phyloP scores from a whole-genome alignment of 2,797 vertebrate genomes.

The Thunnus albacares region DNA sequence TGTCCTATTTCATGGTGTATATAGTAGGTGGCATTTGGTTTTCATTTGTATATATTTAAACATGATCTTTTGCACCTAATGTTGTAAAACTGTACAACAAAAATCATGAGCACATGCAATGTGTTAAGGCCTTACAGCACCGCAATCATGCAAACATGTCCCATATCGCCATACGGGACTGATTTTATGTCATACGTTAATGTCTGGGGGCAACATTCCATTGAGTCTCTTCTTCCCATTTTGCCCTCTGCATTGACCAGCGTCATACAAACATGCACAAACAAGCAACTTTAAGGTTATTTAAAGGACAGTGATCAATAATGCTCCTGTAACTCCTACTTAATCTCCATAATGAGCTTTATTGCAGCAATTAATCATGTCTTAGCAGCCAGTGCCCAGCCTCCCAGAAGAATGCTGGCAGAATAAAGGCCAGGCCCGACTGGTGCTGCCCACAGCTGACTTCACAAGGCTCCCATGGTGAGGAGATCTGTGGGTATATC shows the following conservation, averaged over 20 bases:
- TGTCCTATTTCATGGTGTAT: background rate
- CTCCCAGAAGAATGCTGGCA: slow-evolving; percentile 79
- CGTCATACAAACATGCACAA: slow-evolving; percentile 79
- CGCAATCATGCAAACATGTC: slow-evolving; percentile 37
- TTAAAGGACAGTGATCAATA: slow-evolving; percentile 90
- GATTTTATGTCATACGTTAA: slow-evolving; percentile 53
- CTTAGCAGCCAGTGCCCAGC: slow-evolving; percentile 77
- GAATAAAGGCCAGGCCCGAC: slow-evolving; percentile 73
- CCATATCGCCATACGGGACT: slow-evolving; percentile 25
- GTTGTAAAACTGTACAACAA: slow-evolving; percentile 18
- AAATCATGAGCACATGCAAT: slow-evolving; percentile 16
- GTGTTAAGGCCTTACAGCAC: slow-evolving; percentile 15
- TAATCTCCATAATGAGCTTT: slow-evolving; percentile 90
- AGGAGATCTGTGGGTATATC: slow-evolving; percentile 7
- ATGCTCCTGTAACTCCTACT: slow-evolving; percentile 87
- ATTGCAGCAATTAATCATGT: slow-evolving; percentile 88
- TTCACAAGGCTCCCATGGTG: slow-evolving; percentile 48
- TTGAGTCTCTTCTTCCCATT: slow-evolving; percentile 57
- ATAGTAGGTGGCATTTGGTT: background rate
- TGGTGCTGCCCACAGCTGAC: slow-evolving; percentile 59
- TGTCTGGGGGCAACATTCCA: slow-evolving; percentile 46
- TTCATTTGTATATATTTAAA: slow-evolving; percentile 9
- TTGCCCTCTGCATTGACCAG: slow-evolving; percentile 78
- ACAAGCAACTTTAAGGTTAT: slow-evolving; percentile 89
- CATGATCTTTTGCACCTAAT: slow-evolving; percentile 29